Evolutionary conservation across 2,113 vertebrate species (phyloP).

Genomic region (Platanista minor): DNA sequence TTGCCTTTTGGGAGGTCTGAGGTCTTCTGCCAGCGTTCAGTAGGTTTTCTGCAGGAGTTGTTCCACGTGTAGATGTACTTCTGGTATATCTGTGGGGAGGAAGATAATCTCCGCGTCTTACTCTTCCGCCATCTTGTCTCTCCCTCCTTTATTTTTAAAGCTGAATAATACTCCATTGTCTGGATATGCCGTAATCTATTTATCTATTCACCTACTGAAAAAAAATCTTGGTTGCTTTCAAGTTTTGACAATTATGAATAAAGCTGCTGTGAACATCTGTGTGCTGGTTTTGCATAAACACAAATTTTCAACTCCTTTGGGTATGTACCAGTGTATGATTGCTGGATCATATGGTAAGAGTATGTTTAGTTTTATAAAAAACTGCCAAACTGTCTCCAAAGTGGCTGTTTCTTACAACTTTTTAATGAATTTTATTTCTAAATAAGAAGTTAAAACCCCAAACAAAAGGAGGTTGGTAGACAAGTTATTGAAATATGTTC

Average conservation of each 20-base stretch:
- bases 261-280: neutral
- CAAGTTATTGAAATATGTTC: neutral
- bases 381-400: neutral
- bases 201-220: neutral
- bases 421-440: neutral
- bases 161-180: neutral
- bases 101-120: too few species aligned
- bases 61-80: too few species aligned
- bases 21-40: too few species aligned
- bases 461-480: neutral
- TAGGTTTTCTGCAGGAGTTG: too few species aligned
- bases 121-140: too few species aligned
- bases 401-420: neutral
- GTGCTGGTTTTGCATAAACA: neutral
- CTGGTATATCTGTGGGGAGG: too few species aligned
- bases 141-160: neutral
- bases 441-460: neutral
- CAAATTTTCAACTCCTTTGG: neutral
- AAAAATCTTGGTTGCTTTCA: neutral
- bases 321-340: neutral
- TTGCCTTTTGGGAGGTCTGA: too few species aligned
- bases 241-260: neutral
- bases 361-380: neutral
- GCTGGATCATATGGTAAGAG: too few species aligned
- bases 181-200: neutral